Evolutionary conservation across 2,797 vertebrate genomes (phyloP), one percentile per base, ranked within the genome.

Genomic region (Parauchenoglanis ngamensis): DNA sequence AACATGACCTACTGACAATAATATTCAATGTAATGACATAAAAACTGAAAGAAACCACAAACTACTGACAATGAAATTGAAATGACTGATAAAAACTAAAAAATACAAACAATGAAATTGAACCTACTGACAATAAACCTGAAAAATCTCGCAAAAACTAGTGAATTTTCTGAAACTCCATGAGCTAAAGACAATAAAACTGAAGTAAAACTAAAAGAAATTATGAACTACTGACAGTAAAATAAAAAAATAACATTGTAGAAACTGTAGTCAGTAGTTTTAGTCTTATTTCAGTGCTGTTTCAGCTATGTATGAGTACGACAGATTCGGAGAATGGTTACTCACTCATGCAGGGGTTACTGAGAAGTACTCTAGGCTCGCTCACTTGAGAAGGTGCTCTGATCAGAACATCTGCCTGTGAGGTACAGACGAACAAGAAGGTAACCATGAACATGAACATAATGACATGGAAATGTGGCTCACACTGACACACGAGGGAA

Each of bases 261-360:
- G 17, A 13, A 7, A 12, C 1, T 70, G n/a, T 7, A 19, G 49
- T 49, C 49, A 49, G 49, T 49, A 49, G 49, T 67, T 67, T 65
- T 35, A 70, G 35, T 67, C 35, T 31, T n/a, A 46, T n/a, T 82
- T 17, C 5, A 23, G 44, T 52, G 54, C 40, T 19, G 23, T 67
- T 21, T 23, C 44, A 75, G 46, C 1, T 12, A 8, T 3, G 4
- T 61, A 8, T 8, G 54, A 40, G 54, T 59, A 40, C 23, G 13
- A 63, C 23, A 46, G 21, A 63, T 61, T 15, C 17, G 23, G 21
- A 8, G 40, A 11, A 35, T 31, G n/a, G 73, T 19, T 25, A 94
- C 95, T 95, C 87, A 96, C 95, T 67, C 87, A 35, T 91, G 91
- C 92, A 94, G 76, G 95, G 93, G 0, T 87, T 91, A 79, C 77